Conservation (phyloP, 1,140 invertebrate genomes). For the Nasonia giraulti region DNA sequence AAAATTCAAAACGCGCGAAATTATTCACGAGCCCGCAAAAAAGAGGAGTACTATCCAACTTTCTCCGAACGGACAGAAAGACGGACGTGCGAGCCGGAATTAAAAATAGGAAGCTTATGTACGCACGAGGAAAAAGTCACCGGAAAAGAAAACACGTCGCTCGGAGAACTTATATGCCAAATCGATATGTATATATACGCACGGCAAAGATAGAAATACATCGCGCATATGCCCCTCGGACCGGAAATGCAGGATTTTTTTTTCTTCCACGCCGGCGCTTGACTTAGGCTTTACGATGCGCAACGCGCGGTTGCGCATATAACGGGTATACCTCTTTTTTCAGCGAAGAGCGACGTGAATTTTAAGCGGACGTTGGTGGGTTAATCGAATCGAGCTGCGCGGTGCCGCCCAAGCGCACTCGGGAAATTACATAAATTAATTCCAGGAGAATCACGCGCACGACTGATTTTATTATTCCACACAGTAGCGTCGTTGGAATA, state of each 20-base stretch:
- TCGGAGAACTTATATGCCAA: not conserved
- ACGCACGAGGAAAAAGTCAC: not conserved
- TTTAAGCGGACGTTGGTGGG: conserved; percentile 1
- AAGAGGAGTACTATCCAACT: not conserved
- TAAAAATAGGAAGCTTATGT: not conserved
- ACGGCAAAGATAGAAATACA: not conserved
- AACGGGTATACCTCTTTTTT: conserved; percentile 16
- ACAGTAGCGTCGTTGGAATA: not conserved
- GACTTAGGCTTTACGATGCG: conserved; percentile 15
- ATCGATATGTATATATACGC: not conserved
- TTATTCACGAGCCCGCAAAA: not conserved
- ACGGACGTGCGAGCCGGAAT: not conserved
- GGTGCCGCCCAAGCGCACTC: not conserved
- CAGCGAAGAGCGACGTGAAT: conserved; percentile 34
- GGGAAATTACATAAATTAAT: conserved; percentile 17
- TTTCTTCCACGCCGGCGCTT: not conserved
- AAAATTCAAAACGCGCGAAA: not conserved
- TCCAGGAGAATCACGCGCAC: not conserved
- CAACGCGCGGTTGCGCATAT: not conserved
- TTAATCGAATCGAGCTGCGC: conserved; percentile 17
- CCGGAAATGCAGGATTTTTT: conserved; percentile 57
- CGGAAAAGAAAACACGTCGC: not conserved
- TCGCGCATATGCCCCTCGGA: not conserved
- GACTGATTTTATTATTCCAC: not conserved
- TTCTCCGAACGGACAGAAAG: not conserved